Conservation (phyloP, 1,140 invertebrate species). For the Cydia amplana region DNA sequence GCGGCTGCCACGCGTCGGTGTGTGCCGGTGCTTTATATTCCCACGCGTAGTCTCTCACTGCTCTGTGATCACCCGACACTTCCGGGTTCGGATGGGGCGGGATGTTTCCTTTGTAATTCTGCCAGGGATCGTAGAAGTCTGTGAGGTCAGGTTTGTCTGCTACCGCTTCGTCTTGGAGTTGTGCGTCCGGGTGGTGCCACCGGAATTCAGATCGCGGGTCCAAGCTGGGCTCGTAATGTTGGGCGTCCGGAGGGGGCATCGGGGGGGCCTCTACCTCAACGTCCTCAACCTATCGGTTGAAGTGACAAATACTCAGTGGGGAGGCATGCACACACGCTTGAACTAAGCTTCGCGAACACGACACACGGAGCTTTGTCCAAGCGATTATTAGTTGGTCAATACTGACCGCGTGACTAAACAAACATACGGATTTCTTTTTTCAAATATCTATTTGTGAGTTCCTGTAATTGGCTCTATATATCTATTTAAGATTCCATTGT, state of each 20-base stretch:
- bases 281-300: conserved; percentile 61
- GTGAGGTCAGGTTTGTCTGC: conserved; percentile 57
- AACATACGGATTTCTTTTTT: conserved; percentile 55
- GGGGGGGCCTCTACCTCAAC: conserved; percentile 55
- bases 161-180: conserved; percentile 46
- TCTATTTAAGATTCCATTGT: too few species aligned
- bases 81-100: conserved; percentile 43
- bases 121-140: conserved; percentile 82
- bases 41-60: conserved; percentile 62
- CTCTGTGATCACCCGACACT: conserved; percentile 49
- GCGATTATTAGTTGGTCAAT: conserved; percentile 56
- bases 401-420: conserved; percentile 49
- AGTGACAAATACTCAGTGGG: conserved; percentile 66
- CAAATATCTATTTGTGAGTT: too few species aligned
- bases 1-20: neutral
- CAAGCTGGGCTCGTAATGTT: conserved; percentile 59
- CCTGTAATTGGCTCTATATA: too few species aligned
- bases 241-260: conserved; percentile 49
- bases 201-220: conserved; percentile 73
- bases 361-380: conserved; percentile 70
- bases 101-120: conserved; percentile 73
- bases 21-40: conserved; percentile 48
- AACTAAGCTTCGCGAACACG: conserved; percentile 65
- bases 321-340: conserved; percentile 69
- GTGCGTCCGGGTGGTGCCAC: conserved; percentile 69